phyloP scores from a whole-genome alignment of 1,140 invertebrate genomes.

The Leptinotarsa defecta region DNA sequence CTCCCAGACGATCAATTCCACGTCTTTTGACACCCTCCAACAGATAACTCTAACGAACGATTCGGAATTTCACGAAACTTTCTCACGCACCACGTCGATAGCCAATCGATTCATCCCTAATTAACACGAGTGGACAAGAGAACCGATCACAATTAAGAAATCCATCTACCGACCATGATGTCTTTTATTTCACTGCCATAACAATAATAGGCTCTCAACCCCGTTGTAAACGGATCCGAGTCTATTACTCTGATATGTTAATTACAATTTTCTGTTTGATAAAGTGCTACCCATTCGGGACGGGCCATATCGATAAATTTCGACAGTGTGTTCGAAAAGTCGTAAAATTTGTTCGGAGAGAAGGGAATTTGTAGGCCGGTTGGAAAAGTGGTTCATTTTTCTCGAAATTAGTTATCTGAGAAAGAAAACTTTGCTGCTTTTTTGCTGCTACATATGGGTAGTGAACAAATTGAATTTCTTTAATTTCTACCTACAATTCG shows the following conservation, averaged over 20 bases:
- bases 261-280: constrained; percentile 3
- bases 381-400: background rate
- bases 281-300: constrained; percentile 7
- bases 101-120: background rate
- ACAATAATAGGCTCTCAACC: background rate
- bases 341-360: background rate
- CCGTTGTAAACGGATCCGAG: background rate
- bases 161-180: background rate
- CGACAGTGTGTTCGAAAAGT: background rate
- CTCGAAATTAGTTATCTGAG: too few species aligned
- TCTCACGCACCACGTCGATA: too few species aligned
- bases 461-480: too few species aligned
- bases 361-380: background rate
- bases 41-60: too few species aligned
- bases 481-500: too few species aligned
- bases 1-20: too few species aligned
- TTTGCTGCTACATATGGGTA: too few species aligned
- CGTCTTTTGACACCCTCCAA: too few species aligned
- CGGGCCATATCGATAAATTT: background rate
- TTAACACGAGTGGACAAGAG: background rate
- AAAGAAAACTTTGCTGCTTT: too few species aligned
- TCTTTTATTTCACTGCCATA: constrained; percentile 3
- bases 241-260: background rate
- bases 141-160: constrained; percentile 5
- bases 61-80: too few species aligned